These are phyloP conservation scores for Taenioides sp. DNA, from an alignment of 2,797 vertebrate genomes.

Conservation along the genomic window DNA sequence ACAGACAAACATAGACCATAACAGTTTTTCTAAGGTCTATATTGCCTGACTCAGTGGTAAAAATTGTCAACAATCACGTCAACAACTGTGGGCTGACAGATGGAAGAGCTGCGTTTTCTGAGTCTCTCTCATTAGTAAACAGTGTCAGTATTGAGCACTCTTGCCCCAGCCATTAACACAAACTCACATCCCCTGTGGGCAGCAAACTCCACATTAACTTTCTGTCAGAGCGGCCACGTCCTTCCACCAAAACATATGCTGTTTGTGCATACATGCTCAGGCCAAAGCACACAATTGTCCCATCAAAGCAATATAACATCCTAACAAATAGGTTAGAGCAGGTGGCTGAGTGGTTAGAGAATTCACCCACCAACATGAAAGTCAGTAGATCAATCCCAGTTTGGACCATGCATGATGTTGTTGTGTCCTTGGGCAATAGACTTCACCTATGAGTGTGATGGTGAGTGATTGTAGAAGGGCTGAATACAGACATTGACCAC, in stretches of 20 bases:
- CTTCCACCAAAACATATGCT: conserved; percentile 44
- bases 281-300: conserved; percentile 17
- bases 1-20: conserved; percentile 16
- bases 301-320: background rate
- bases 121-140: conserved; percentile 53
- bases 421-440: background rate
- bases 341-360: background rate
- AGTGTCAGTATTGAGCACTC: conserved; percentile 34
- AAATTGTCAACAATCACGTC: conserved; percentile 41
- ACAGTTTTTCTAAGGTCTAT: conserved; percentile 2
- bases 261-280: conserved; percentile 26
- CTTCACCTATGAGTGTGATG: background rate
- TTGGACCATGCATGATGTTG: background rate
- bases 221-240: conserved; percentile 25
- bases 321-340: background rate
- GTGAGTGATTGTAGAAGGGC: background rate
- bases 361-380: background rate
- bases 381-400: background rate
- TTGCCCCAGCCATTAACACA: conserved; percentile 47
- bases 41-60: conserved; percentile 30
- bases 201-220: conserved; percentile 57
- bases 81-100: conserved; percentile 46
- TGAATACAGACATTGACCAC: background rate
- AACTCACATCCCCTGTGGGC: conserved; percentile 41
- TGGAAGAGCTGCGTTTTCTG: conserved; percentile 33